phyloP scores from a whole-genome alignment of 2,888 invertebrate genomes.

The Mimumesa dahlbomi region DNA sequence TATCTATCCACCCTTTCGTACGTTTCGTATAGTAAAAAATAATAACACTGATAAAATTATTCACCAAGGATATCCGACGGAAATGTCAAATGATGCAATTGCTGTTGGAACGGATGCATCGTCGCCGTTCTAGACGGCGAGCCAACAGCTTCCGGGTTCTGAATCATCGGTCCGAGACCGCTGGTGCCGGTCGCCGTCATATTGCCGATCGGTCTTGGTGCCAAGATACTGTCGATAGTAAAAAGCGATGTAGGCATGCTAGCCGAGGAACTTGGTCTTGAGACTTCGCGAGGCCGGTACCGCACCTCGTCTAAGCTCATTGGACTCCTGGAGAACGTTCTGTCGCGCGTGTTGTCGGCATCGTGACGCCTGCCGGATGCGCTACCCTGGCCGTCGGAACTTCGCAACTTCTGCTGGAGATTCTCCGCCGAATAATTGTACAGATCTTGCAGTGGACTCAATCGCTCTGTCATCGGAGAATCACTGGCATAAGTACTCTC shows the following conservation, averaged over 20 bases:
- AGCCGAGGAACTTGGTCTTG: constrained; percentile 77
- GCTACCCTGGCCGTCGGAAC: constrained; percentile 47
- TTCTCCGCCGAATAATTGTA: constrained; percentile 72
- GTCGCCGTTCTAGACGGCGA: constrained; percentile 70
- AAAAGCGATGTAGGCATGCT: constrained; percentile 85
- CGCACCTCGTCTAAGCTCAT: constrained; percentile 63
- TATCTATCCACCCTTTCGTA: too few relatives aligned
- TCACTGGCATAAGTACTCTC: constrained; percentile 77
- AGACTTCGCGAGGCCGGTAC: constrained; percentile 60
- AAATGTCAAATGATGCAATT: constrained; percentile 78
- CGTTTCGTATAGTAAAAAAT: too few relatives aligned
- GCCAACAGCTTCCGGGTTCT: constrained; percentile 62
- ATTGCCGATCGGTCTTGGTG: constrained; percentile 83
- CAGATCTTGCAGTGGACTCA: constrained; percentile 73
- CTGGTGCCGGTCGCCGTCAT: constrained; percentile 77
- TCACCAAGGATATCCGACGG: constrained; percentile 89
- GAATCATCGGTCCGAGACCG: constrained; percentile 57
- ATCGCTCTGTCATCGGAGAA: constrained; percentile 78
- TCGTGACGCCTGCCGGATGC: constrained; percentile 57
- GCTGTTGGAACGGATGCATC: constrained; percentile 77
- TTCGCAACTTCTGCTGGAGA: constrained; percentile 64
- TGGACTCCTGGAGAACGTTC: constrained; percentile 65
- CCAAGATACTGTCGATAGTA: constrained; percentile 93
- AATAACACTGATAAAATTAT: too few relatives aligned
- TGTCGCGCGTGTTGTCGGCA: constrained; percentile 57